Evolutionary conservation across 1,140 invertebrate species (phyloP), one percentile per base, ranked within the genome.

Genomic region (Tetramorium alpestre): DNA sequence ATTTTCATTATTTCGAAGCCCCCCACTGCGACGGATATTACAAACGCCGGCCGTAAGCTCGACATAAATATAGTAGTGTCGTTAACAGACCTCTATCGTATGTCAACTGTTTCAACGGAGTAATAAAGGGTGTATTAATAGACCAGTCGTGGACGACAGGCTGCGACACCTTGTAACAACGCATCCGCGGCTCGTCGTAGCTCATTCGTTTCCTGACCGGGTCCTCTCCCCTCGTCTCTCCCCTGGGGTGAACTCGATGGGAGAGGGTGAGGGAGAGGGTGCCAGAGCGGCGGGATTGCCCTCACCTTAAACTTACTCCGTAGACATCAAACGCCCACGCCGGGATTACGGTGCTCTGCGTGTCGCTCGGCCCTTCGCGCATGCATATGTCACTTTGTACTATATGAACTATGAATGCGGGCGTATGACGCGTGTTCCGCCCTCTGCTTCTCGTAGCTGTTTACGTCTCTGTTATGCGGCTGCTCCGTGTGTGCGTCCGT

Each of bases 311-410:
- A 90, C 75, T 91, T 91, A 33, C 87, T 65, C 76, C 65, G 85
- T 67, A 90, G 88, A 93, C 92, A 91, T 92, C 90, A 92, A 93
- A 93, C 91, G 87, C 87, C 88, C 89, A 89, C 89, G 85, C 80
- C 25, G 87, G 88, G 89, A 91, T 92, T 92, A 92, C 86, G 72
- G 81, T 64, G 38, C 49, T 75, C 67, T 67, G 56, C 81, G 85
- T 25, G 84, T 86, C 56, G 41, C 60, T 62, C 86, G 85, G 67
- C 76, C 75, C 69, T 91, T 81, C 62, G 87, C 51, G 77, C 81
- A 64, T 90, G 92, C 91, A 92, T 88, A 92, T 92, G 92, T 92
- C 91, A 92, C 87, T 88, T 88, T 41, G 64, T 73, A 70, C 70
- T 33, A 69, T 70, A 91, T 73, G 88, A 87, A 81, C 85, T 88